These are phyloP conservation scores for Himalopsyche kuldschensis DNA, from an alignment of 2,888 invertebrate genomes.

Conservation along the genomic window DNA sequence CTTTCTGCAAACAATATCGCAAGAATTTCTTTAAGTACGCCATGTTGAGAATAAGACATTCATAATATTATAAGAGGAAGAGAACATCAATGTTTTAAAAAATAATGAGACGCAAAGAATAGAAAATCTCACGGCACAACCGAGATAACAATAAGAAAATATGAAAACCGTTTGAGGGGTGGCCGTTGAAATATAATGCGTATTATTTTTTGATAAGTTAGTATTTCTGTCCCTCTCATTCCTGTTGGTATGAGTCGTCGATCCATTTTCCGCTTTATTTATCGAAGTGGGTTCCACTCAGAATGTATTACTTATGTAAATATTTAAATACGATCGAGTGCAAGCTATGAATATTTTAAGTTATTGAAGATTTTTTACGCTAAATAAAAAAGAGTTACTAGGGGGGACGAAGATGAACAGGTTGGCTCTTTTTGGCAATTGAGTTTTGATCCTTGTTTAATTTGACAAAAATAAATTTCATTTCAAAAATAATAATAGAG, in stretches of 20 bases:
- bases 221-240: slow-evolving; percentile 42
- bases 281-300: slow-evolving; percentile 39
- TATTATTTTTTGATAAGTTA: slow-evolving; percentile 40
- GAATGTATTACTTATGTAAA: slow-evolving; percentile 61
- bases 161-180: slow-evolving; percentile 20
- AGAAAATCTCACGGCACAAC: slow-evolving; percentile 2
- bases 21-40: not conserved
- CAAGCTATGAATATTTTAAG: slow-evolving; percentile 64
- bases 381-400: slow-evolving; percentile 33
- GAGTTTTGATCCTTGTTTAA: slow-evolving; percentile 24
- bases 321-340: slow-evolving; percentile 64
- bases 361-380: slow-evolving; percentile 37
- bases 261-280: slow-evolving; percentile 39
- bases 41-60: not conserved
- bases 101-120: not conserved
- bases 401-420: slow-evolving; percentile 16
- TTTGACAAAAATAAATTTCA: not conserved
- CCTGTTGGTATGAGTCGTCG: slow-evolving; percentile 1
- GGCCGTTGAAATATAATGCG: slow-evolving; percentile 37
- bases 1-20: no score
- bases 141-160: slow-evolving; percentile 14
- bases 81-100: not conserved
- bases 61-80: not conserved
- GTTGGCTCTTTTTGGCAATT: slow-evolving; percentile 18
- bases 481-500: no score